Percentiles rank a stretch among this genome's conserved stretches.
These are phyloP conservation scores for Neuroscelio doddi DNA, from an alignment of 2,888 invertebrate genomes.

Conservation along the genomic window DNA sequence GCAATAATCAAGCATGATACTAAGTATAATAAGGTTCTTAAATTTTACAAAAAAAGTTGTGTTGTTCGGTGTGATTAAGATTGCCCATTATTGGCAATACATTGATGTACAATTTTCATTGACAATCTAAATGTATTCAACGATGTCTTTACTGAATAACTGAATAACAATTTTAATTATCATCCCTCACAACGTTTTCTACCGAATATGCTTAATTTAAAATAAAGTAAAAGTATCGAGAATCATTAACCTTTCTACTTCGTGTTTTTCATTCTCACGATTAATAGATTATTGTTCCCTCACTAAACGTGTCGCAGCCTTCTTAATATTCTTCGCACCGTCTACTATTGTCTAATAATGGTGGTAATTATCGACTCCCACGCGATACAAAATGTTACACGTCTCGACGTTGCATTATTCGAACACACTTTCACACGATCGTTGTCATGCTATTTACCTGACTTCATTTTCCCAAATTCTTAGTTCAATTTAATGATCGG, in stretches of 20 bases:
- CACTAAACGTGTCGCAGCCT: conserved; percentile 27
- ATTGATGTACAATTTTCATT: too few species aligned
- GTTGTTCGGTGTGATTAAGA: too few species aligned
- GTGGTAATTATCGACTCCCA: conserved; percentile 44
- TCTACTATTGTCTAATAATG: conserved; percentile 35
- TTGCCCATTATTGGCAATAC: too few species aligned
- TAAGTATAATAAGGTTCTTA: too few species aligned
- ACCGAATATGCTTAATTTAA: conserved; percentile 6
- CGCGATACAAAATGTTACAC: conserved; percentile 28
- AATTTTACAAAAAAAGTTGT: too few species aligned
- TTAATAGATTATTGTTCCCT: conserved; percentile 21
- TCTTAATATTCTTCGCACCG: conserved; percentile 38
- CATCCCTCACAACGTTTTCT: conserved; percentile 24
- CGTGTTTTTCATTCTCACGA: conserved; percentile 28
- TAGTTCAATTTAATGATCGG: neutral
- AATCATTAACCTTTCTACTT: conserved; percentile 33
- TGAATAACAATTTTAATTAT: conserved; percentile 39
- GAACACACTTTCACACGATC: conserved; percentile 21
- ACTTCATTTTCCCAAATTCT: conserved; percentile 3
- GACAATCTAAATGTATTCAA: too few species aligned
- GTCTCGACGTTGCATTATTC: conserved; percentile 20
- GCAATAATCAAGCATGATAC: conserved; percentile 5
- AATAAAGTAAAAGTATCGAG: neutral
- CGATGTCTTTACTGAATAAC: too few species aligned
- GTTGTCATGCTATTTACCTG: conserved; percentile 7